These are phyloP conservation scores for Crepidodera aurea DNA, from an alignment of 2,888 invertebrate genomes.

Conservation along the genomic window DNA sequence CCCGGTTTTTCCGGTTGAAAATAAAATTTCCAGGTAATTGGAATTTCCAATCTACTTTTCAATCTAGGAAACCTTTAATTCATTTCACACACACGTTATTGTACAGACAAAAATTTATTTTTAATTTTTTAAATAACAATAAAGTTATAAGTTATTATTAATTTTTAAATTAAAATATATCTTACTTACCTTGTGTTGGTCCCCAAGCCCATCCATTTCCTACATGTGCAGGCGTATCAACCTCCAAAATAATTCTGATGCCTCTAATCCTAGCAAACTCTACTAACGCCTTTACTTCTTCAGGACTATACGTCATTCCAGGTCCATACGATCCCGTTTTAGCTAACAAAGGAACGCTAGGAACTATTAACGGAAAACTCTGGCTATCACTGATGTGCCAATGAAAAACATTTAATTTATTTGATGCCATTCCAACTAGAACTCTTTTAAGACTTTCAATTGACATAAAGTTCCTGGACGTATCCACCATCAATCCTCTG, in stretches of 20 bases:
- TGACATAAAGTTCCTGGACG: slow-evolving; percentile 88
- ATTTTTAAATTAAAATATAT: neutral
- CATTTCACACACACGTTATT: no score
- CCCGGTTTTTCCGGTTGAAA: no score
- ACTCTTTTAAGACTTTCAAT: slow-evolving; percentile 75
- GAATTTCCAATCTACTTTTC: no score
- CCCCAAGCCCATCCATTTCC: slow-evolving; percentile 90
- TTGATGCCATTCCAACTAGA: slow-evolving; percentile 87
- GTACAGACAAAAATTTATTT: no score
- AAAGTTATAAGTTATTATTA: no score
- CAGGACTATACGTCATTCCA: slow-evolving; percentile 71
- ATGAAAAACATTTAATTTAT: slow-evolving; percentile 91
- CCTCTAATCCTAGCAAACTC: slow-evolving; percentile 83
- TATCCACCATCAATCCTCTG: slow-evolving; percentile 89
- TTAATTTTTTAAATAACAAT: no score
- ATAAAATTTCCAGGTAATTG: no score
- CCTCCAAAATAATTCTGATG: slow-evolving; percentile 85
- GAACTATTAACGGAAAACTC: slow-evolving; percentile 86
- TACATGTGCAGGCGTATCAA: slow-evolving; percentile 90
- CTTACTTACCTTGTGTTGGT: slow-evolving; percentile 67
- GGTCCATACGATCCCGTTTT: slow-evolving; percentile 87
- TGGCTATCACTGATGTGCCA: slow-evolving; percentile 94
- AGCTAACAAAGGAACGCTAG: slow-evolving; percentile 78
- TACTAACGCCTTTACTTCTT: slow-evolving; percentile 76
- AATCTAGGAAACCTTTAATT: no score